Percentiles rank a stretch among this genome's conserved stretches.
These are phyloP conservation scores for Centropus unirufus DNA, from an alignment of 2,113 vertebrate species.

Conservation along the genomic window DNA sequence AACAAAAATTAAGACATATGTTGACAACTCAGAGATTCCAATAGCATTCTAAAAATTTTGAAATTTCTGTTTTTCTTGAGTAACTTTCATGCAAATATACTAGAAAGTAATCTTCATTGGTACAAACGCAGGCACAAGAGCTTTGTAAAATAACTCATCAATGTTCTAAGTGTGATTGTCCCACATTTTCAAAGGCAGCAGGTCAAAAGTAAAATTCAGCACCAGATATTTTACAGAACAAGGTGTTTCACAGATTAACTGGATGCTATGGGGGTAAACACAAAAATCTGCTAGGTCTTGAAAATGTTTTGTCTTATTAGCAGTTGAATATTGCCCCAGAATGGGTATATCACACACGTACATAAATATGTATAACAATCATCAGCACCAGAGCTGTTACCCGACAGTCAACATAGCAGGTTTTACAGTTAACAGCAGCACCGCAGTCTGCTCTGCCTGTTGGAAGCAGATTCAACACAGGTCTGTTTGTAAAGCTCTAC, in stretches of 20 bases:
- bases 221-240: neutral
- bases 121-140: neutral
- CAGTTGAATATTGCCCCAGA: neutral
- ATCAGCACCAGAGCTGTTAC: neutral
- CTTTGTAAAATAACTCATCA: neutral
- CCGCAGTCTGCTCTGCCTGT: neutral
- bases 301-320: neutral
- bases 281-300: neutral
- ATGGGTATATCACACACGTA: neutral
- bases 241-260: neutral
- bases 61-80: neutral
- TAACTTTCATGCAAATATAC: neutral
- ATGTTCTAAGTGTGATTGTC: neutral
- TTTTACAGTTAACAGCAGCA: neutral
- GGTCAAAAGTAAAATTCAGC: neutral
- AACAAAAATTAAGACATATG: neutral
- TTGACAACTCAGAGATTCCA: neutral
- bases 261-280: neutral
- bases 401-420: neutral
- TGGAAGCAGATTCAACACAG: neutral
- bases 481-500: neutral
- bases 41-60: neutral
- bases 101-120: neutral
- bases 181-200: neutral
- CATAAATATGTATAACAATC: neutral